Conservation (phyloP, 2,113 vertebrate species). For the Turdus rufiventris region DNA sequence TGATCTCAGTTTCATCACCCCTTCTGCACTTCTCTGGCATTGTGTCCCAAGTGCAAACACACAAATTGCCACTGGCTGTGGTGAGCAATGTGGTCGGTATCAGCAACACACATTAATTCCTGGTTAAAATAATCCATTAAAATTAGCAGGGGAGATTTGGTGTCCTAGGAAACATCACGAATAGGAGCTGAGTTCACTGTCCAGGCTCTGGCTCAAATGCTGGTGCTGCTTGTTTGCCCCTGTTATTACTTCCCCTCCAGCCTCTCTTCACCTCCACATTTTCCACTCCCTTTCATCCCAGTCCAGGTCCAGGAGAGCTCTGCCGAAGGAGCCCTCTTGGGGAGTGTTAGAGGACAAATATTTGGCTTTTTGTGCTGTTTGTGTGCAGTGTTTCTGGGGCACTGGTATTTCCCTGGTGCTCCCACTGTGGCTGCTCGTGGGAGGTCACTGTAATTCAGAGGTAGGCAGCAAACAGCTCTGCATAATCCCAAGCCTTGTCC, state of each 20-base stretch:
- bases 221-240: neutral
- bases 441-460: constrained; percentile 32
- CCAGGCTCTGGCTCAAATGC: neutral
- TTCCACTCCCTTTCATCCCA: neutral
- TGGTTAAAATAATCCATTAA: neutral
- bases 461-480: constrained; percentile 28
- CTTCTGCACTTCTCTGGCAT: no score
- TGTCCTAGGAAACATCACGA: neutral
- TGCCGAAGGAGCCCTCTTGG: neutral
- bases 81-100: accelerated
- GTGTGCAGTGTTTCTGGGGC: neutral
- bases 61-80: no score
- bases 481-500: constrained; percentile 33
- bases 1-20: neutral
- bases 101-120: neutral
- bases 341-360: neutral
- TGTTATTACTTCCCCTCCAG: neutral
- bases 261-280: accelerated
- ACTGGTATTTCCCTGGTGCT: constrained; percentile 29
- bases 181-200: neutral
- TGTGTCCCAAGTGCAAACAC: neutral
- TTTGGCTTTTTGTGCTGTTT: neutral
- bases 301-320: neutral
- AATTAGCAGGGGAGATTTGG: neutral
- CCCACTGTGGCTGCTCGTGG: neutral